Evolutionary conservation across 2,113 vertebrate genomes (phyloP).

Genomic region (Alouatta palliata): DNA sequence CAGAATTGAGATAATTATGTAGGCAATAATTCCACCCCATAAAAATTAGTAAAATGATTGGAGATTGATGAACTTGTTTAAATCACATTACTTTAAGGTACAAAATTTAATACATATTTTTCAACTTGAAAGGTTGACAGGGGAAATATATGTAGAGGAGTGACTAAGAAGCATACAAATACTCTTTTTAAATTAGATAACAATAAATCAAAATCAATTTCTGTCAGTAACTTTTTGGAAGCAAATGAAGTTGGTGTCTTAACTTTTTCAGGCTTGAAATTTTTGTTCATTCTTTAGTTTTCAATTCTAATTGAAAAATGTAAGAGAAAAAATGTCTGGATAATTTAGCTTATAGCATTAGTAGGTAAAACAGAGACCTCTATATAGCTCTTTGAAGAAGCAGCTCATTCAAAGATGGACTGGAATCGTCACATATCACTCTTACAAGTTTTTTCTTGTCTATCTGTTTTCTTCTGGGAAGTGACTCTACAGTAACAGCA

Average conservation of each 20-base stretch:
- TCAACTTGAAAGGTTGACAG: conserved; percentile 48
- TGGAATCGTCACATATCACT: conserved; percentile 64
- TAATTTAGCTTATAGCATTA: neutral
- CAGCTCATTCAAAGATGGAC: conserved; percentile 35
- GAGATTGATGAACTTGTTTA: conserved; percentile 16
- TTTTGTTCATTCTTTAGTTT: conserved; percentile 54
- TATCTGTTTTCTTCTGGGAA: conserved; percentile 75
- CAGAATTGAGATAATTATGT: conserved; percentile 7
- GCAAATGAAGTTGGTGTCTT: neutral
- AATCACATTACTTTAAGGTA: neutral
- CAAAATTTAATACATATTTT: conserved; percentile 48
- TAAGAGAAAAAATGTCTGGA: neutral
- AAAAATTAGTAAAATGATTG: conserved; percentile 51
- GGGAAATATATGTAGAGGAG: conserved; percentile 11
- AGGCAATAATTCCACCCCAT: conserved; percentile 35
- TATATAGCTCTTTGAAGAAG: neutral
- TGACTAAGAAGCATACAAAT: neutral
- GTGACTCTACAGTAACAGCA: conserved; percentile 69
- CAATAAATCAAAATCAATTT: conserved; percentile 22
- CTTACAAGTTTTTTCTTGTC: conserved; percentile 62
- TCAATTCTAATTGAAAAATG: neutral
- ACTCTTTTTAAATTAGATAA: conserved; percentile 48
- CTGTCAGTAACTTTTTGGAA: conserved; percentile 33
- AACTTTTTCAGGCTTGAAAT: conserved; percentile 19
- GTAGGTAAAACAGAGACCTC: neutral